Percentiles rank a stretch among this genome's conserved stretches.
phyloP scores from a whole-genome alignment of 2,113 vertebrate genomes.

The Gallinago media region DNA sequence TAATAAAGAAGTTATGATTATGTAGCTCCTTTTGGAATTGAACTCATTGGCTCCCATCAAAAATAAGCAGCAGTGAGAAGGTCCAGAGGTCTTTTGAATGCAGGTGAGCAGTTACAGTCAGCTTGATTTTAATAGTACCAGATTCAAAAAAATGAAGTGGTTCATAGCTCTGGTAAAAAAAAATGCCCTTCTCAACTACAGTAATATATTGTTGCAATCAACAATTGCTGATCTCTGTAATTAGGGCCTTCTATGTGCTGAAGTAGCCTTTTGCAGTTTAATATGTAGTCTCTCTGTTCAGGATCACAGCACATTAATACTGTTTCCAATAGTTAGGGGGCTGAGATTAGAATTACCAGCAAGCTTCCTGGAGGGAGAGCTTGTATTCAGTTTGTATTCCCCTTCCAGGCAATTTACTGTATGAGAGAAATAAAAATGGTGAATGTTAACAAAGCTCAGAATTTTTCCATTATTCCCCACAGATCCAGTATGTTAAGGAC shows the following conservation, averaged over 20 bases:
- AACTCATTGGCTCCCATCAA: neutral
- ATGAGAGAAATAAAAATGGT: neutral
- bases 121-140: neutral
- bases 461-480: neutral
- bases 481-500: neutral
- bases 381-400: neutral
- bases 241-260: accelerated
- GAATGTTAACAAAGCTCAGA: neutral
- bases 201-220: neutral
- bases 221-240: neutral
- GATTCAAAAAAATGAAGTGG: neutral
- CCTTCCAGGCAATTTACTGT: neutral
- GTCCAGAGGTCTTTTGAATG: neutral
- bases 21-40: neutral
- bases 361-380: neutral
- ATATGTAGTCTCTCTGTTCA: neutral
- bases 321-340: neutral
- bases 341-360: neutral
- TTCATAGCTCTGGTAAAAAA: neutral
- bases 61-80: neutral
- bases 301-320: neutral
- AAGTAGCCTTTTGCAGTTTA: neutral
- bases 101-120: neutral
- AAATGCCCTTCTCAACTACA: neutral
- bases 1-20: neutral